Percentiles rank a stretch among this genome's conserved stretches.
Conservation (phyloP, 2,797 vertebrate genomes). For the Danio aesculapii region DNA sequence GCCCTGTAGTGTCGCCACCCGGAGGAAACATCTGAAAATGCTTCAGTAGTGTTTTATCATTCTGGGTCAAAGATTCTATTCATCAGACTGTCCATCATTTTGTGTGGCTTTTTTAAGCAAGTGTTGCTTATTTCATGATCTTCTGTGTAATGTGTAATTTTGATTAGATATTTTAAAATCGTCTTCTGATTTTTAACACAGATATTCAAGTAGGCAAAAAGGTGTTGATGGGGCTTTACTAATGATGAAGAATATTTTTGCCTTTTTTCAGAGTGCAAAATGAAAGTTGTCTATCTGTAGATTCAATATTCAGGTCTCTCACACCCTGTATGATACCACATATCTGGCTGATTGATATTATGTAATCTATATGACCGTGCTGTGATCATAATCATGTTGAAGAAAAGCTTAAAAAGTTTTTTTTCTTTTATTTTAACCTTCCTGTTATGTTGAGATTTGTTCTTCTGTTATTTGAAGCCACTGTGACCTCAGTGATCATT, state of each 20-base stretch:
- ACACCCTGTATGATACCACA: not conserved
- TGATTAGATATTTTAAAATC: too few relatives aligned
- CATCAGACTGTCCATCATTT: not conserved
- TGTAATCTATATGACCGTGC: not conserved
- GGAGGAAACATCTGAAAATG: not conserved
- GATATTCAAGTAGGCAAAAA: not conserved
- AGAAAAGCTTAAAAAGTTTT: too few relatives aligned
- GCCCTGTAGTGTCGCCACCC: constrained; percentile 17
- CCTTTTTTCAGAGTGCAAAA: not conserved
- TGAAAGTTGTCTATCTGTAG: not conserved
- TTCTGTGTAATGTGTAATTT: not conserved
- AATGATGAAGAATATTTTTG: not conserved
- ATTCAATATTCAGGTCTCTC: not conserved
- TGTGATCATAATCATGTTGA: not conserved
- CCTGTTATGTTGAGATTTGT: too few relatives aligned
- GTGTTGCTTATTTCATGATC: not conserved
- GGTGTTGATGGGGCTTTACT: not conserved
- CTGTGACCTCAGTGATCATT: too few relatives aligned
- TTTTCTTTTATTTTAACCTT: too few relatives aligned
- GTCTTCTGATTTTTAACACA: not conserved
- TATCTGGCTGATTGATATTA: not conserved
- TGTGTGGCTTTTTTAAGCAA: not conserved
- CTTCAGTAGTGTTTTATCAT: not conserved
- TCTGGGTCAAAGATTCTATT: not conserved
- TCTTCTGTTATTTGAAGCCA: too few relatives aligned